Base-by-base conservation (phyloP, 1,140 invertebrate species). In the Zaprionus gabonicus region DNA sequence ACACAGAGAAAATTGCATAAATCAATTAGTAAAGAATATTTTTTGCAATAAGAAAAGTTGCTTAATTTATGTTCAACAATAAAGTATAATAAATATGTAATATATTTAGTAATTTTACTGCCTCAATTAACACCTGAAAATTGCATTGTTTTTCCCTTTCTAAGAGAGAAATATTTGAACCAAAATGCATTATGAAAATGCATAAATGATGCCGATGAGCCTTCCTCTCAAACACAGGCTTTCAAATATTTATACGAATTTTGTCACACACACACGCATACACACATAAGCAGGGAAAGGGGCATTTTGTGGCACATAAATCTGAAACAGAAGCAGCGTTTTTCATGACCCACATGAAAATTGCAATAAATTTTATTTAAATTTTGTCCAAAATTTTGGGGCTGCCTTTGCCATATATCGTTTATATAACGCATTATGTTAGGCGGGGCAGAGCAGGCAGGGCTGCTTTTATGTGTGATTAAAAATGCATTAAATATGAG, bases 331-430 rank as follows among this genome's bases (percentile, higher is more conserved):
- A 60, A 36, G 44, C 76, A 88, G 59, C 84, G 88, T 81, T 90
- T 88, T 88, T 90, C 81, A 88, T 85, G 86, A 81, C 76, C 81
- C 75, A 90, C 86, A 46, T 82, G 81, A 75, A 87, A 88, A 84
- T 85, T 84, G 81, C 74, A 90, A 68, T 88, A 88, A 88, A 88
- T 88, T 88, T 90, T 78, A 67, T 90, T 90, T 81, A 82, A 91
- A 91, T 67, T 78, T 81, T 77, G n/a, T n/a, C 41, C 41, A 53
- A 38, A 53, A 55, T 59, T 46, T 17, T 23, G 23, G 0, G 5
- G 41, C n/a, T 44, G 41, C 41, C 41, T 17, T 44, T 46, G 2
- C n/a, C n/a, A 20, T 46, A 46, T 17, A 46, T 46, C 41, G 41
- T 46, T 46, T 46, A 46, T 46, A 46, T 44, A 46, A 23, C 46